Evolutionary conservation across 2,113 vertebrate species (phyloP), one percentile per base, ranked within the genome.

Genomic region (Australoheros scitulus): DNA sequence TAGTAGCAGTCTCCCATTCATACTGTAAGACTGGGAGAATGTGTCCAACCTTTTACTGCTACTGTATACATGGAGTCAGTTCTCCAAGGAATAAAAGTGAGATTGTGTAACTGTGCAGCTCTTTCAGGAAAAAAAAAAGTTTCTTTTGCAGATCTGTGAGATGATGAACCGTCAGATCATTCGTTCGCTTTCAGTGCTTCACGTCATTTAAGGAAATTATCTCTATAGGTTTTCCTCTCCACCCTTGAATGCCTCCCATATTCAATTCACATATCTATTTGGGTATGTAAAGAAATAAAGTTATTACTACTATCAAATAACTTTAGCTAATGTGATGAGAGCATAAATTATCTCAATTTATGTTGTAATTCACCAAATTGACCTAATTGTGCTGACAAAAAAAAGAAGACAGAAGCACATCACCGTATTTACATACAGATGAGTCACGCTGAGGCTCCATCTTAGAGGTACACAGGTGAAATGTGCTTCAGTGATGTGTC

Each of bases 371-470:
- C 20, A 8, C 26, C 10, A 82, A 89, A 91, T 77, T 78, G 34
- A 79, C 86, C 88, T 61, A 79, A 87, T 89, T 43, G 60, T 78
- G 5, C 11, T 32, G 47, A 84, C n/a, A 70, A 82, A 84, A 61
- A 47, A 47, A 47, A 75, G 78, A 60, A 57, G 72, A 82, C 38
- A 76, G 47, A 41, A 59, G 72, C 24, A 15, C 32, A 70, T 56
- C 20, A 32, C 38, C 76, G 68, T 89, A 90, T 93, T 92, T 89
- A 87, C 88, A 92, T 94, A 87, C 70, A 92, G 85, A 91, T 88
- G 61, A 89, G 84, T 61, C 78, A 65, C 72, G 86, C 76, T 90
- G 82, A 85, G 57, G 61, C 32, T 5, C 34, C 55, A 18, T 79
- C 38, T 65, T 61, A 32, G 68, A 72, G 20, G 26, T 34, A 63